Evolutionary conservation across 2,113 vertebrate species (phyloP), one percentile per base, ranked within the genome.

Genomic region (Sciurus niger): DNA sequence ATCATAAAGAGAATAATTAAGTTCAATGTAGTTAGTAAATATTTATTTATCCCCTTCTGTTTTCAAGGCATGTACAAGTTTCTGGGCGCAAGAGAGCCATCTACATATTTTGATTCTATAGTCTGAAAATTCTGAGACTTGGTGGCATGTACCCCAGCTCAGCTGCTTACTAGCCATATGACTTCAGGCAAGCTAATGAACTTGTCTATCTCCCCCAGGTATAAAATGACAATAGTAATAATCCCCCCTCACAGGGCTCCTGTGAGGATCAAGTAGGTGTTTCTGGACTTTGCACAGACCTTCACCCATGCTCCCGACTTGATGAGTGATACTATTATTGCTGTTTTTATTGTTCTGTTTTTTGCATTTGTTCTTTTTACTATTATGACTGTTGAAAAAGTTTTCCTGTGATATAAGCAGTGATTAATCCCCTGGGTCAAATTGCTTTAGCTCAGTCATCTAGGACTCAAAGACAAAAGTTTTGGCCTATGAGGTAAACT

Each of bases 371-470:
- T 86, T 94, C 65, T 90, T 80, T 16, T 78, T 88, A 65, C 6
- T 14, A 1, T n/a, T 89, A 70, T 18, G 37, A 84, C 68, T 70
- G 40, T 68, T n/a, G 13, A 43, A 86, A 89, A 96, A 87, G 24
- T 13, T 85, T 96, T 72, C 67, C 53, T 92, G 79, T 76, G 83
- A 94, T 48, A 74, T 60, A 67, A 89, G 18, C 63, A 46, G 76
- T 55, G 78, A 95, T 82, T 92, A 95, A 86, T 18, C 28, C 30
- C 20, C 74, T 88, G 67, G 25, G 25, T 91, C 85, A 88, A 94
- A 94, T 89, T 90, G 51, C 43, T 94, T 91, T 43, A 83, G 24
- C 9, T 89, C 20, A 4, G 37, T 93, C 53, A 92, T 77, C 32
- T 82, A 11, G 34, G 20, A 43, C 92, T 51, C 53, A 46, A 90